Evolutionary conservation across 2,888 invertebrate species (phyloP).

Genomic region (Nephrocerus scutellatus): DNA sequence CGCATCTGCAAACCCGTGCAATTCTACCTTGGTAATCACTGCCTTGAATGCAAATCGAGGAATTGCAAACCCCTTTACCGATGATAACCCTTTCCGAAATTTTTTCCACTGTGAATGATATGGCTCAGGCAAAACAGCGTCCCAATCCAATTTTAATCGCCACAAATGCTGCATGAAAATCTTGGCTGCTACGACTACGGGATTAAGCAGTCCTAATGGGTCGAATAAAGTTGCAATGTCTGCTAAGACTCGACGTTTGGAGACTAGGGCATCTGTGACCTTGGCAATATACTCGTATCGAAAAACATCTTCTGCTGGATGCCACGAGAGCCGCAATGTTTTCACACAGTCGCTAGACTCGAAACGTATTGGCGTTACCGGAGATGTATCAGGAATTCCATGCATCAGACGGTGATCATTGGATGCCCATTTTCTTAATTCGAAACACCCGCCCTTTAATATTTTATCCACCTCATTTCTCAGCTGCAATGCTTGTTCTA

Average conservation of each 20-base stretch:
- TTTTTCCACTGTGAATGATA: conserved; percentile 8
- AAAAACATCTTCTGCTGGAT: conserved; percentile 8
- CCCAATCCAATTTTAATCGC: conserved; percentile 13
- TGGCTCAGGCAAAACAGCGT: conserved; percentile 11
- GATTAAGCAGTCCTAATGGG: conserved; percentile 18
- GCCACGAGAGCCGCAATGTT: conserved; percentile 15
- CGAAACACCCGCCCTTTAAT: too few relatives aligned
- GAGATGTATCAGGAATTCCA: too few relatives aligned
- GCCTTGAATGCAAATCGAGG: conserved; percentile 9
- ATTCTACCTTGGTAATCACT: background rate
- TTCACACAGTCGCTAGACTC: too few relatives aligned
- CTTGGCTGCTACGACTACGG: conserved; percentile 15
- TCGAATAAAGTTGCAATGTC: conserved; percentile 15
- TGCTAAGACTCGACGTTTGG: conserved; percentile 14
- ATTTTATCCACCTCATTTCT: too few relatives aligned
- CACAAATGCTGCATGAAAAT: conserved; percentile 19
- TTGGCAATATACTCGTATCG: background rate
- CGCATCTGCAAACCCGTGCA: conserved; percentile 18
- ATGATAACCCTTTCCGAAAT: background rate
- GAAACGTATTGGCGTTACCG: too few relatives aligned
- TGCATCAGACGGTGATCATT: too few relatives aligned
- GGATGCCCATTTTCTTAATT: too few relatives aligned
- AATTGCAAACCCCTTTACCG: conserved; percentile 7
- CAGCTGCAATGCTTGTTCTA: too few relatives aligned
- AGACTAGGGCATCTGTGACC: background rate